Evolutionary conservation across 1,140 invertebrate species (phyloP).

Genomic region (Calycopis cecrops): DNA sequence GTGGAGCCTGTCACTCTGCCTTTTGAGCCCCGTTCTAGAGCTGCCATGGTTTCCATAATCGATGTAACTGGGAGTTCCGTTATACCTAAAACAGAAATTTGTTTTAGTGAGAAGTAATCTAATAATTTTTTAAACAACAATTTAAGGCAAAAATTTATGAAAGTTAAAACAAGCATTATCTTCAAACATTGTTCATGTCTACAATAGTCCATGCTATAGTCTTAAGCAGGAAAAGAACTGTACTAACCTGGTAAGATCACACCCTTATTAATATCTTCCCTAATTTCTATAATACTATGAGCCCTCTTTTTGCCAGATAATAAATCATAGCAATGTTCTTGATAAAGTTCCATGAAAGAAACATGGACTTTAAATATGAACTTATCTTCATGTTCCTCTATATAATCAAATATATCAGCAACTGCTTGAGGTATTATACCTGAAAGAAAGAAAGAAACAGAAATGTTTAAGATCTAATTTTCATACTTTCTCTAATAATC

Average conservation of each 20-base stretch:
- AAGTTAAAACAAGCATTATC: no score
- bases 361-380: slow-evolving; percentile 85
- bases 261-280: slow-evolving; percentile 83
- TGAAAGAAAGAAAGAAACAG: no score
- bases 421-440: slow-evolving; percentile 93
- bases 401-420: slow-evolving; percentile 86
- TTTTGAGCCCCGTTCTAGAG: slow-evolving; percentile 83
- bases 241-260: slow-evolving; percentile 77
- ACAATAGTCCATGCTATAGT: no score
- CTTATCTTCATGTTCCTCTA: slow-evolving; percentile 77
- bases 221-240: no score
- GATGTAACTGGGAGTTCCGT: slow-evolving; percentile 80
- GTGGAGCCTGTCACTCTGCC: slow-evolving; percentile 91
- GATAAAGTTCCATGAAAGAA: slow-evolving; percentile 85
- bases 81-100: slow-evolving; percentile 70
- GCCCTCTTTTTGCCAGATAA: slow-evolving; percentile 80
- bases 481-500: no score
- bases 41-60: slow-evolving; percentile 79
- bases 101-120: neutral
- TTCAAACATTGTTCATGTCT: no score
- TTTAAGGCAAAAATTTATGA: no score
- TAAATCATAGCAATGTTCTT: slow-evolving; percentile 88
- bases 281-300: slow-evolving; percentile 85
- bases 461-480: no score
- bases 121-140: no score